These are phyloP conservation scores for Semaprochilodus insignis DNA, from an alignment of 2,797 vertebrate genomes.

Conservation along the genomic window DNA sequence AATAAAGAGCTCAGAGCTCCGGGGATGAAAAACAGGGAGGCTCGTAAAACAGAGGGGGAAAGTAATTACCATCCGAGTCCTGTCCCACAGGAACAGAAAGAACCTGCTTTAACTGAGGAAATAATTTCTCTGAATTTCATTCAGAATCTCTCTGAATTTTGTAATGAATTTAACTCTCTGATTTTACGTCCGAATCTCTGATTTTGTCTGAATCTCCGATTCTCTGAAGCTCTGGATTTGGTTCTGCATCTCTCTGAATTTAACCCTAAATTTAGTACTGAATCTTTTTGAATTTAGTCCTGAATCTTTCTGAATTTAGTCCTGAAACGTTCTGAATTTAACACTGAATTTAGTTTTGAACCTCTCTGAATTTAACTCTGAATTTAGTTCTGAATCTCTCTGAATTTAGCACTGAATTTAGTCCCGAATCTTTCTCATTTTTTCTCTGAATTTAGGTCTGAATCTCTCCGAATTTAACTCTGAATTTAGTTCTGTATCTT, in stretches of 20 bases:
- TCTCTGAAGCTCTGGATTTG: neutral
- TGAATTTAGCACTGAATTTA: no score
- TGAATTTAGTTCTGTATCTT: no score
- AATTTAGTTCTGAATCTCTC: no score
- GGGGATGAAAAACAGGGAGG: constrained; percentile 51
- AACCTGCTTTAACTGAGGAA: neutral
- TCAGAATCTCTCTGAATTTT: neutral
- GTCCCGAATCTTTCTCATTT: no score
- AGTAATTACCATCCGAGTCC: constrained; percentile 45
- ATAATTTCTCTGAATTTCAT: constrained; percentile 19
- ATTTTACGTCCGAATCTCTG: neutral
- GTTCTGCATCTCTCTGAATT: neutral
- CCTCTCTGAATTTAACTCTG: no score
- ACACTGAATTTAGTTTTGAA: no score
- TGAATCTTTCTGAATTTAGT: no score
- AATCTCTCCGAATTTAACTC: neutral
- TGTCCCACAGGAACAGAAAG: constrained; percentile 38
- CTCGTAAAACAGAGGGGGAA: constrained; percentile 57
- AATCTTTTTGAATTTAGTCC: neutral
- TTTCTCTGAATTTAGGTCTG: neutral
- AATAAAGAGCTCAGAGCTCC: constrained; percentile 58
- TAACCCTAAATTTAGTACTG: neutral
- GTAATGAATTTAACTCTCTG: neutral
- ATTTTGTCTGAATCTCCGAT: no score
- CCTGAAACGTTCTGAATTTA: no score